Evolutionary conservation across 2,888 invertebrate species (phyloP).

Genomic region (Ceramica pisi): DNA sequence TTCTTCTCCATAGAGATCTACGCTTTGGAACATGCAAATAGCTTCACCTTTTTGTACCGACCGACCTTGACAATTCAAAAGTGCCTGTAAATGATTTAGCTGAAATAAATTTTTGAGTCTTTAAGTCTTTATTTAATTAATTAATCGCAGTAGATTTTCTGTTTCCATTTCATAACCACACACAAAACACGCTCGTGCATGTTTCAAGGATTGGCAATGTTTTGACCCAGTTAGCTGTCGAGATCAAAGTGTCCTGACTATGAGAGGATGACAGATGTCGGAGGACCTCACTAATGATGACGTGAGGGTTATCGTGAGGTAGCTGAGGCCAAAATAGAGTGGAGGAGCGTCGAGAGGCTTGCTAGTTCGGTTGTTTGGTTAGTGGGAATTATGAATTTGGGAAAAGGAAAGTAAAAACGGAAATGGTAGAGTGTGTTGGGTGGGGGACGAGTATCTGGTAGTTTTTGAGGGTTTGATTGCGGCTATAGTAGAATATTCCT

Average conservation of each 20-base stretch:
- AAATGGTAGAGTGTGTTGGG: background rate
- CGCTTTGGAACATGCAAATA: no score
- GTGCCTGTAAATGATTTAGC: no score
- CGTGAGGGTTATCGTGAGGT: constrained; percentile 48
- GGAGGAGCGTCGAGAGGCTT: constrained; percentile 19
- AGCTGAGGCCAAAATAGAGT: constrained; percentile 23
- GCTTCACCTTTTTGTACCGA: no score
- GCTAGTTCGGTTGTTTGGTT: constrained; percentile 30
- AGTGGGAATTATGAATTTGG: constrained; percentile 3
- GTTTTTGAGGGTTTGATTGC: background rate
- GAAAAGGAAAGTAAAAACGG: background rate
- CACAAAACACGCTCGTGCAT: constrained; percentile 38
- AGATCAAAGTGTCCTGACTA: constrained; percentile 61
- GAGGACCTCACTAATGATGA: constrained; percentile 59
- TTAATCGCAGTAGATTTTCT: constrained; percentile 12
- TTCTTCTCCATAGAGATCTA: no score
- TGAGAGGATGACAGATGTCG: constrained; percentile 57
- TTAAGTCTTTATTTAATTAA: no score
- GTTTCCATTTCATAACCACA: background rate
- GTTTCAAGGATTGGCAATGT: constrained; percentile 60
- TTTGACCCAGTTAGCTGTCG: constrained; percentile 55
- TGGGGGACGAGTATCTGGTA: background rate
- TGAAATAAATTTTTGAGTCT: no score
- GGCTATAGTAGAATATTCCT: no score
- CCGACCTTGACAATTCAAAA: no score